Conservation (phyloP, 2,113 vertebrate genomes). For the Urocynchramus pylzowi region DNA sequence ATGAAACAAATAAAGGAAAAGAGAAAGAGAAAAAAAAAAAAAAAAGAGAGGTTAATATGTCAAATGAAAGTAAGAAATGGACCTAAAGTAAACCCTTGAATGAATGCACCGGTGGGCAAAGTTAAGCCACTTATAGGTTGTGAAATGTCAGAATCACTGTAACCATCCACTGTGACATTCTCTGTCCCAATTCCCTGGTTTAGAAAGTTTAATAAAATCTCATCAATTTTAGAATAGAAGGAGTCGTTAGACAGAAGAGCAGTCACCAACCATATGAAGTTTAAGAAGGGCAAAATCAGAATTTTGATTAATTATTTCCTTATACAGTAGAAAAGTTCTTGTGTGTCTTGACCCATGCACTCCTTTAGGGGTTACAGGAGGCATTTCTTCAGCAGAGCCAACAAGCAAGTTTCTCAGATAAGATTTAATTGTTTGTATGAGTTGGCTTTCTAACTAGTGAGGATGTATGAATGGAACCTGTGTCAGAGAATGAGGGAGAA, state of each 20-base stretch:
- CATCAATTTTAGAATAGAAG: background rate
- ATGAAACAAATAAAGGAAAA: background rate
- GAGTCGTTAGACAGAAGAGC: background rate
- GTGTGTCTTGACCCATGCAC: background rate
- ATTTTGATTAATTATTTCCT: background rate
- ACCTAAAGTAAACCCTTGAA: background rate
- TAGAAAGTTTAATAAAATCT: background rate
- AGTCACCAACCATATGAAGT: background rate
- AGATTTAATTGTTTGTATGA: background rate
- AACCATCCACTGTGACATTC: background rate
- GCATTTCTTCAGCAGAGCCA: background rate
- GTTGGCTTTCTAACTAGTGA: background rate
- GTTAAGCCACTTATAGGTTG: background rate
- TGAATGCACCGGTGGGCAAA: background rate
- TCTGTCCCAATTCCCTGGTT: background rate
- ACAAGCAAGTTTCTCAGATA: background rate
- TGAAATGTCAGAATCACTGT: background rate
- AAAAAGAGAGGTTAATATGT: background rate
- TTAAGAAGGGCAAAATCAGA: background rate
- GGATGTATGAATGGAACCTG: background rate
- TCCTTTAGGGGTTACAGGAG: background rate
- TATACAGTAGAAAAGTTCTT: background rate
- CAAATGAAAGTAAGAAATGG: background rate
- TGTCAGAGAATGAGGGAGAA: background rate
- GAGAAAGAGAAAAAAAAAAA: background rate